phyloP scores from a whole-genome alignment of 2,888 invertebrate species.

The Theristus sp. region DNA sequence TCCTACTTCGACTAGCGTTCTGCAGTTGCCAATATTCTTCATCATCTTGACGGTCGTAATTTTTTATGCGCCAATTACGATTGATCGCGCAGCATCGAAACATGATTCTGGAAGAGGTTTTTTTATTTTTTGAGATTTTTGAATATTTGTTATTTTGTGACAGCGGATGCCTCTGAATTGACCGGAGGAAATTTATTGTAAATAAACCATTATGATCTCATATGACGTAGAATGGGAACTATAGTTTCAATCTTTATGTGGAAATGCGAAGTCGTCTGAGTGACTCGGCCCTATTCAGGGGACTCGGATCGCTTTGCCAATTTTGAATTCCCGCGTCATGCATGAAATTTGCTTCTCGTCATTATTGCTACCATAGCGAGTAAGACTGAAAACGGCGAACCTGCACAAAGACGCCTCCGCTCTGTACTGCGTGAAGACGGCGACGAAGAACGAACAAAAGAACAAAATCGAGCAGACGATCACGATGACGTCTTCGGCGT shows the following conservation, averaged over 20 bases:
- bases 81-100: constrained; percentile 20
- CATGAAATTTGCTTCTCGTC: too few species aligned
- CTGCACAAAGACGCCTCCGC: constrained; percentile 21
- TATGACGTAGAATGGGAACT: too few species aligned
- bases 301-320: too few species aligned
- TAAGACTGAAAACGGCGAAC: constrained; percentile 9
- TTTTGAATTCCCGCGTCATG: too few species aligned
- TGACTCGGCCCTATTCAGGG: too few species aligned
- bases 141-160: not conserved
- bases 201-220: too few species aligned
- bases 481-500: constrained; percentile 34
- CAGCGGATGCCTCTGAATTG: too few species aligned
- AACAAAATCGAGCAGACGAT: constrained; percentile 39
- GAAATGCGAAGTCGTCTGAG: too few species aligned
- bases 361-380: too few species aligned
- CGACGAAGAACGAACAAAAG: constrained; percentile 40
- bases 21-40: not conserved
- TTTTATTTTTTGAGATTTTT: not conserved
- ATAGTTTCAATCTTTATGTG: too few species aligned
- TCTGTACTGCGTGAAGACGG: constrained; percentile 34
- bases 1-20: too few species aligned
- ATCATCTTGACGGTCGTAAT: constrained; percentile 11
- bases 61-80: constrained; percentile 22
- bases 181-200: too few species aligned
- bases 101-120: constrained; percentile 1